These are phyloP conservation scores for Apis cerana DNA, from an alignment of 1,140 invertebrate genomes.

Conservation along the genomic window DNA sequence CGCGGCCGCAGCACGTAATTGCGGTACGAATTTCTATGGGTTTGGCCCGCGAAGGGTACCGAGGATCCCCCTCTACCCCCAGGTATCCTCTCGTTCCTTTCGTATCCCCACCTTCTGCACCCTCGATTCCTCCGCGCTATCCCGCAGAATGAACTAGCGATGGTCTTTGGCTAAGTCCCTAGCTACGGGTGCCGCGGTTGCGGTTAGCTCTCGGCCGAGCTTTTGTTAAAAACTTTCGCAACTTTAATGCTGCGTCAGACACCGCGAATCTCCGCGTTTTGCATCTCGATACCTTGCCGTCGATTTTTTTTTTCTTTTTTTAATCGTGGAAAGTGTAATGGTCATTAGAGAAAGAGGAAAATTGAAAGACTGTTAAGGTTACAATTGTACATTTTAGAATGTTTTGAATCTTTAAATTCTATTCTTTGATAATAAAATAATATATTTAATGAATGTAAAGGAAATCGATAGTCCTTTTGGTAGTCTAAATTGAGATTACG, in stretches of 20 bases:
- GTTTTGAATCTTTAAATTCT: no score
- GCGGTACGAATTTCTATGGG: conserved; percentile 76
- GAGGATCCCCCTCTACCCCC: background rate
- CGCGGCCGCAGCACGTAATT: conserved; percentile 74
- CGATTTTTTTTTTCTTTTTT: no score
- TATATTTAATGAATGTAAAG: no score
- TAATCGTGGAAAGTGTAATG: no score
- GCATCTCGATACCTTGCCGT: background rate
- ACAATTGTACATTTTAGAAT: no score
- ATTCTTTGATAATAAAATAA: background rate
- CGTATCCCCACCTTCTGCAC: conserved; percentile 26
- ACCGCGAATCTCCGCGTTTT: conserved; percentile 9
- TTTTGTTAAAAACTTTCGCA: conserved; percentile 35
- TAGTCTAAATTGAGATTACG: conserved; percentile 73
- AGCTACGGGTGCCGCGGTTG: conserved; percentile 24
- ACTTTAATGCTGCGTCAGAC: conserved; percentile 21
- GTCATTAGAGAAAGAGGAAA: no score
- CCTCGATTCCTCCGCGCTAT: conserved; percentile 41
- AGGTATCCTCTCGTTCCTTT: conserved; percentile 60
- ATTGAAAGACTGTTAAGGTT: no score
- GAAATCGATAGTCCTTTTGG: conserved; percentile 41
- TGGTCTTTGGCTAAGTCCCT: conserved; percentile 45
- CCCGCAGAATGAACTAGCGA: conserved; percentile 48
- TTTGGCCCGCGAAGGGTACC: conserved; percentile 57
- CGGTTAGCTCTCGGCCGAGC: conserved; percentile 29